A percentile compares a stretch with the other conserved stretches of the same genome.
phyloP scores from a whole-genome alignment of 2,888 invertebrate species.

The Standfussiana lucernea region DNA sequence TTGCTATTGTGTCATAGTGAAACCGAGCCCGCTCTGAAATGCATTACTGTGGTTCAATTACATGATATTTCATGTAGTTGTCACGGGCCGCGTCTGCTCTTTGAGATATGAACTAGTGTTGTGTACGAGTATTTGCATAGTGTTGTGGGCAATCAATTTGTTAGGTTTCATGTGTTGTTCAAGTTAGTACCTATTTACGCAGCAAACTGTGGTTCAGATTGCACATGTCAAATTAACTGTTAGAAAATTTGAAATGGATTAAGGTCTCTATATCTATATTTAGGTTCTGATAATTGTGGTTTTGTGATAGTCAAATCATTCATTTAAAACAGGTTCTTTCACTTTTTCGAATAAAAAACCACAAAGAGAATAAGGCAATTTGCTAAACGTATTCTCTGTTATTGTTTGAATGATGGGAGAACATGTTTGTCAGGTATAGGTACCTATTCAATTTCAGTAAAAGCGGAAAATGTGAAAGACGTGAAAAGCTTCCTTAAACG shows the following conservation, averaged over 20 bases:
- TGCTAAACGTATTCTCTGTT: not conserved
- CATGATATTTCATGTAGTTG: slow-evolving; percentile 48
- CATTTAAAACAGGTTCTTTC: not conserved
- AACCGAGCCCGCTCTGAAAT: slow-evolving; percentile 39
- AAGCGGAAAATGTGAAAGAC: slow-evolving; percentile 36
- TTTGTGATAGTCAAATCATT: not conserved
- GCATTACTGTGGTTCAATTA: slow-evolving; percentile 52
- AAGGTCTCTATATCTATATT: not conserved
- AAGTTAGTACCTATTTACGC: not conserved
- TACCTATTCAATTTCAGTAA: slow-evolving; percentile 36
- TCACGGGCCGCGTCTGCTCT: slow-evolving; percentile 26
- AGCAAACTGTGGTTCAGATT: not conserved
- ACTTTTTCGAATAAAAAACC: not conserved
- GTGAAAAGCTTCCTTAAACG: slow-evolving; percentile 35
- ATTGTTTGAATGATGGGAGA: slow-evolving; percentile 9
- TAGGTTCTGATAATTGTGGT: not conserved
- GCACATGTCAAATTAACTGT: not conserved
- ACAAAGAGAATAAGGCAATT: not conserved
- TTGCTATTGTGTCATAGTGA: slow-evolving; percentile 28
- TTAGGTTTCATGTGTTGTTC: not conserved
- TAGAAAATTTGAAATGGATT: not conserved
- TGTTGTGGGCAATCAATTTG: slow-evolving; percentile 27
- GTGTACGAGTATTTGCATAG: slow-evolving; percentile 41
- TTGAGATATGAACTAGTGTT: slow-evolving; percentile 42
- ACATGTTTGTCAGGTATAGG: slow-evolving; percentile 13